phyloP scores from a whole-genome alignment of 2,113 vertebrate genomes.

The Thermophis baileyi region DNA sequence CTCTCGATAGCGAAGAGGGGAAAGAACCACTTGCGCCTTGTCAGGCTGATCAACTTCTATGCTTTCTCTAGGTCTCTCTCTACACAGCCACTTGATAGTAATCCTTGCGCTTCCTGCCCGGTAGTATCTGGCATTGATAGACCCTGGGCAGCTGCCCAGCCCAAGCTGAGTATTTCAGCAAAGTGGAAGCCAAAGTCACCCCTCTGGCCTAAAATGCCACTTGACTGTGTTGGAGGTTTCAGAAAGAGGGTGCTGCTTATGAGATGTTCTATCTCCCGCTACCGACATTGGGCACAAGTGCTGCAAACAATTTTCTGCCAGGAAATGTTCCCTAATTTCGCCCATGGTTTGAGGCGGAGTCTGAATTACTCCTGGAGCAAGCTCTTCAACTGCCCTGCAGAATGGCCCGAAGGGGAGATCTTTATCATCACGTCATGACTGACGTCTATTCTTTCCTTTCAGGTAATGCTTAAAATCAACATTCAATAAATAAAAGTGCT shows the following conservation, averaged over 20 bases:
- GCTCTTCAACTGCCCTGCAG: not conserved
- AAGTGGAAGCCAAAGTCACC: not conserved
- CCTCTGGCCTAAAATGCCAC: not conserved
- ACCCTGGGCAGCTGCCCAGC: not conserved
- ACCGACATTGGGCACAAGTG: not conserved
- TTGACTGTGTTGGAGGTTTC: not conserved
- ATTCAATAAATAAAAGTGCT: not conserved
- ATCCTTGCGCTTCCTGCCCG: not conserved
- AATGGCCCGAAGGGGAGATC: not conserved
- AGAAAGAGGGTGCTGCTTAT: not conserved
- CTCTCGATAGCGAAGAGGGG: not conserved
- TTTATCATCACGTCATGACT: not conserved
- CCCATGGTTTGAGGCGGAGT: not conserved
- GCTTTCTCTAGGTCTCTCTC: not conserved
- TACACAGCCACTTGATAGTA: not conserved
- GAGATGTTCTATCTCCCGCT: not conserved
- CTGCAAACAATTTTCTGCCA: not conserved
- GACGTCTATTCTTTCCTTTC: not conserved
- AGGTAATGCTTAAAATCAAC: not conserved
- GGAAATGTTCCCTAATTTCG: not conserved
- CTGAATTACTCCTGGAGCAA: not conserved
- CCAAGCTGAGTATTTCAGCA: not conserved
- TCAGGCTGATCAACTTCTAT: not conserved
- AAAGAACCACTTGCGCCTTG: not conserved
- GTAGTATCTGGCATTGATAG: not conserved